Conservation (phyloP, 2,888 invertebrate genomes). For the Hedychridium roseum region DNA sequence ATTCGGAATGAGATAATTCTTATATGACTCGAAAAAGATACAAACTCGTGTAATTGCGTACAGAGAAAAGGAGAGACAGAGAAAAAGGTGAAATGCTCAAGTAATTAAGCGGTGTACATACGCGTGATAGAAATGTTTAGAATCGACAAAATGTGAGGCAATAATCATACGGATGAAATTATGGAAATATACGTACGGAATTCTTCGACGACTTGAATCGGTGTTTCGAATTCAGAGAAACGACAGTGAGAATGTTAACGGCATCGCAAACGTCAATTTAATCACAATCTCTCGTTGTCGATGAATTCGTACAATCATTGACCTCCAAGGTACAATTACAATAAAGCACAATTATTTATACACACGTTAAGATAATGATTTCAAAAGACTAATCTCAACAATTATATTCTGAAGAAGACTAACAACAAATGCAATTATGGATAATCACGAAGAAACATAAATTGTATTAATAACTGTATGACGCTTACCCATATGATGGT, state of each 20-base stretch:
- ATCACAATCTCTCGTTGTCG: too few relatives aligned
- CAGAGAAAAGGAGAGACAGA: constrained; percentile 7
- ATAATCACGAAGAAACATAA: constrained; percentile 38
- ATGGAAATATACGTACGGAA: too few relatives aligned
- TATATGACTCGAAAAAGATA: too few relatives aligned
- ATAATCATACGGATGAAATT: too few relatives aligned
- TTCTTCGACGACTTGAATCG: too few relatives aligned
- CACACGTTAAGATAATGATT: constrained; percentile 19
- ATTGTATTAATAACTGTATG: constrained; percentile 49
- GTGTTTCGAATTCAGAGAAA: too few relatives aligned
- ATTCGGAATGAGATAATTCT: constrained; percentile 56
- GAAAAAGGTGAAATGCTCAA: constrained; percentile 47
- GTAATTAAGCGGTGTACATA: constrained; percentile 55
- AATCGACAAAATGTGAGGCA: too few relatives aligned
- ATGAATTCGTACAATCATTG: too few relatives aligned
- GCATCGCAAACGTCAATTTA: too few relatives aligned
- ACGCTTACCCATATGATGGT: constrained; percentile 42
- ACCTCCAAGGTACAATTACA: too few relatives aligned
- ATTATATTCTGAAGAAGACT: constrained; percentile 47
- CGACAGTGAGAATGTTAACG: background rate
- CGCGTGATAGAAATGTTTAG: constrained; percentile 48
- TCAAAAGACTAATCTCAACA: constrained; percentile 44
- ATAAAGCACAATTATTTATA: too few relatives aligned
- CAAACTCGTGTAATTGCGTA: too few relatives aligned
- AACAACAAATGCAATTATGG: constrained; percentile 47